These are phyloP conservation scores for Apantesis nais DNA, from an alignment of 2,888 invertebrate species.

Conservation along the genomic window DNA sequence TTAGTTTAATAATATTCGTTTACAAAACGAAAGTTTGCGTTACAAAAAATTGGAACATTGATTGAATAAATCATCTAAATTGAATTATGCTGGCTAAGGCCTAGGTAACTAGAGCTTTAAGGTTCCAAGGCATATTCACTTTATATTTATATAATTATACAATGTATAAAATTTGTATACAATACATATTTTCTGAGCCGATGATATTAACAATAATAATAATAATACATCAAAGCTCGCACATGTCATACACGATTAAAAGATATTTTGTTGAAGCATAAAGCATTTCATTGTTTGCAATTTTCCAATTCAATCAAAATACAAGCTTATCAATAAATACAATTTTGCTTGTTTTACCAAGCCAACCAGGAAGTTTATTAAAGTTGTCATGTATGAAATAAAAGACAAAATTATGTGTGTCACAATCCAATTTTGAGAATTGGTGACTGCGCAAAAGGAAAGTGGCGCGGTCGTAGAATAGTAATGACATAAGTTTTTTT, in stretches of 20 bases:
- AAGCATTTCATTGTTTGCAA: background rate
- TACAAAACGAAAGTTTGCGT: background rate
- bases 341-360: conserved; percentile 4
- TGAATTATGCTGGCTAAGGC: conserved; percentile 22
- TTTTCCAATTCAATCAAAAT: background rate
- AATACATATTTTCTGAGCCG: background rate
- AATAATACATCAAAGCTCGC: no score
- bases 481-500: conserved; percentile 42
- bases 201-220: background rate
- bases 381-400: conserved; percentile 37
- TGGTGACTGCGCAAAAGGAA: conserved; percentile 38
- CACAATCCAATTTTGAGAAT: conserved; percentile 44
- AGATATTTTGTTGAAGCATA: no score
- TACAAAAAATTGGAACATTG: conserved; percentile 15
- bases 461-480: conserved; percentile 33
- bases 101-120: background rate
- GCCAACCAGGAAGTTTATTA: conserved; percentile 25
- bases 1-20: conserved; percentile 29
- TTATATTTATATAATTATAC: no score
- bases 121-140: background rate
- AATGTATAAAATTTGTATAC: no score
- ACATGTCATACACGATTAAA: no score
- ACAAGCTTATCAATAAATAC: background rate
- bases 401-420: conserved; percentile 39
- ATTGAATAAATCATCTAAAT: conserved; percentile 2